Conservation (phyloP, 2,113 vertebrate genomes). For the Rissa tridactyla region DNA sequence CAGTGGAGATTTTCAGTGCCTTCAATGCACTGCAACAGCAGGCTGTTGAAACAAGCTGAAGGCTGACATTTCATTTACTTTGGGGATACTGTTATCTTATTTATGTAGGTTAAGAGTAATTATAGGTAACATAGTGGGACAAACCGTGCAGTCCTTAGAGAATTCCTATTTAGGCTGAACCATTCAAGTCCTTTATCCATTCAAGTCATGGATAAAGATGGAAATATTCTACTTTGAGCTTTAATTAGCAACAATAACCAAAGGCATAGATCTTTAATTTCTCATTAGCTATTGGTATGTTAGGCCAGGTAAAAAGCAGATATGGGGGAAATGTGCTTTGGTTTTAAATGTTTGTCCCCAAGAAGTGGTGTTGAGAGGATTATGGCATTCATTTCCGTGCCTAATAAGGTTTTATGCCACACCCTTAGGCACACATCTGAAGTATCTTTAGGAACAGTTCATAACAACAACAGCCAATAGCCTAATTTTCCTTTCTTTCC, state of each 20-base stretch:
- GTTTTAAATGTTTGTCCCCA: not conserved
- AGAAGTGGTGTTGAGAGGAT: not conserved
- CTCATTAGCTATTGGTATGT: not conserved
- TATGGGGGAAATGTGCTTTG: not conserved
- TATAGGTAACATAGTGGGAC: not conserved
- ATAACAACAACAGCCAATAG: not conserved
- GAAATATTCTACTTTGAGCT: not conserved
- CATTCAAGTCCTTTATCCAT: not conserved
- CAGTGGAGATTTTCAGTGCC: not conserved
- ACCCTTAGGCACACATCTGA: not conserved
- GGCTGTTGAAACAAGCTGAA: not conserved
- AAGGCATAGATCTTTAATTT: constrained; percentile 10
- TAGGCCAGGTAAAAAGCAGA: not conserved
- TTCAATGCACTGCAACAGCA: too few species aligned
- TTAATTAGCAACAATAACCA: constrained; percentile 19
- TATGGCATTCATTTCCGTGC: not conserved
- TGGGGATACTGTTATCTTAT: not conserved
- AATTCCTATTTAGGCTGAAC: not conserved
- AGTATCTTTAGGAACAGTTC: not conserved
- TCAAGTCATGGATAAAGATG: not conserved
- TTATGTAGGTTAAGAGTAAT: constrained; percentile 35
- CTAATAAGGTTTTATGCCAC: constrained; percentile 36
- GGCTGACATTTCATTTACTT: constrained; percentile 21
- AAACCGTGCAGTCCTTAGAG: constrained; percentile 25
- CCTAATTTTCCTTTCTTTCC: not conserved